Base-by-base conservation (phyloP, 2,888 invertebrate genomes). In the Drosophila putrida region DNA sequence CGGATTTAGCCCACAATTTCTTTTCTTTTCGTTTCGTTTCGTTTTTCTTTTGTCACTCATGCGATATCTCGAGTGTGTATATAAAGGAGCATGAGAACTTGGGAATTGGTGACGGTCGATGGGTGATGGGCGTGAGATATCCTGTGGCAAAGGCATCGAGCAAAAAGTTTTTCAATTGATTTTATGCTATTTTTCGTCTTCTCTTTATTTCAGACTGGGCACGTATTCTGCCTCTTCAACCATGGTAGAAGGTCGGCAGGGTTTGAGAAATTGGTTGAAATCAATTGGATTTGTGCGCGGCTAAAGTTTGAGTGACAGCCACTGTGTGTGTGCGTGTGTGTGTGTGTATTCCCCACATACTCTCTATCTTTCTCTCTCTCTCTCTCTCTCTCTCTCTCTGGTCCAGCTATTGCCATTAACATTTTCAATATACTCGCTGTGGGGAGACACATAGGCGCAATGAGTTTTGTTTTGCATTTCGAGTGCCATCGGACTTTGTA, bases 91-190 rank as follows among this genome's bases (percentile, higher is more conserved):
- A 43, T 8, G 58, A 46, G 65, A 41, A 43, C 20, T 11, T 9
- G 59, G 39, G 50, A 27, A 38, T 35, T 39, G 31, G 46, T 20
- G 1, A 28, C 43, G n/a, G 8, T 9, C n/a, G 38, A 25, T 33
- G 38, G 20, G 20, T 20, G 20, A 4, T 51, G 28, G 79, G 76
- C 71, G 80, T 75, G 76, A 57, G 75, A 60, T 70, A 69, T 73
- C 54, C 75, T 55, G 55, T 61, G 50, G 58, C 49, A 39, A 57
- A 47, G 58, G 58, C 65, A 65, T 50, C 65, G 63, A 31, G 28
- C 35, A 68, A 78, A 86, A 86, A 75, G 71, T 88, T 83, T 88
- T 88, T 86, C 87, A 85, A 89, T 85, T 88, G 86, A 88, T 89
- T 85, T 79, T 85, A 79, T 80, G 69, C 80, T 89, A 81, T 84